Percentiles rank a stretch among this genome's conserved stretches.
phyloP scores from a whole-genome alignment of 2,113 vertebrate genomes.

The Casuarius casuarius region DNA sequence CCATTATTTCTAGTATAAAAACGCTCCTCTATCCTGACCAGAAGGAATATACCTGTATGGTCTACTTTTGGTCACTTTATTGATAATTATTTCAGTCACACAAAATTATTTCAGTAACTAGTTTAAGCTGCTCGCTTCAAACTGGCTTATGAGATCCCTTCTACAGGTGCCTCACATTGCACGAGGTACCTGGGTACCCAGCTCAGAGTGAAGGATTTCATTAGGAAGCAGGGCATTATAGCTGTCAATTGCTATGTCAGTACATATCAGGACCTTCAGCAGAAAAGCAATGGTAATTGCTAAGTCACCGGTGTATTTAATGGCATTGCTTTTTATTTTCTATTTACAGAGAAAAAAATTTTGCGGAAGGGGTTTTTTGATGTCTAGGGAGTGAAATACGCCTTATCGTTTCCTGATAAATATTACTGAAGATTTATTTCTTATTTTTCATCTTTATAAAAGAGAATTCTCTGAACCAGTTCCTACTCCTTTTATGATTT shows the following conservation, averaged over 20 bases:
- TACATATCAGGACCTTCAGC: neutral
- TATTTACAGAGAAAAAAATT: neutral
- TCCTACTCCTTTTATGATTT: neutral
- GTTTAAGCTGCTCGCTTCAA: neutral
- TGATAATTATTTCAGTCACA: neutral
- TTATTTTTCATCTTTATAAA: neutral
- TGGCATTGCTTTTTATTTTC: neutral
- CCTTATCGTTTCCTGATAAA: neutral
- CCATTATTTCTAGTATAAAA: neutral
- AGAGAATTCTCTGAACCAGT: neutral
- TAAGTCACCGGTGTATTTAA: neutral
- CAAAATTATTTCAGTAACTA: neutral
- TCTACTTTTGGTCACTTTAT: neutral
- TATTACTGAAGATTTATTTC: neutral
- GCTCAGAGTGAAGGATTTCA: neutral
- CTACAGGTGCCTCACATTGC: neutral
- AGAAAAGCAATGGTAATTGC: neutral
- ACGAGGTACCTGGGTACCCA: neutral
- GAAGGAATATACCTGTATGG: neutral
- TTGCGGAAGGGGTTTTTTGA: neutral
- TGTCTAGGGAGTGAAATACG: neutral
- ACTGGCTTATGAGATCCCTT: neutral
- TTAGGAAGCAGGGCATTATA: neutral
- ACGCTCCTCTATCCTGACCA: neutral
- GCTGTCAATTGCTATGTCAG: neutral